phyloP scores from a whole-genome alignment of 2,888 invertebrate species.

The Criorhina ranunculi region DNA sequence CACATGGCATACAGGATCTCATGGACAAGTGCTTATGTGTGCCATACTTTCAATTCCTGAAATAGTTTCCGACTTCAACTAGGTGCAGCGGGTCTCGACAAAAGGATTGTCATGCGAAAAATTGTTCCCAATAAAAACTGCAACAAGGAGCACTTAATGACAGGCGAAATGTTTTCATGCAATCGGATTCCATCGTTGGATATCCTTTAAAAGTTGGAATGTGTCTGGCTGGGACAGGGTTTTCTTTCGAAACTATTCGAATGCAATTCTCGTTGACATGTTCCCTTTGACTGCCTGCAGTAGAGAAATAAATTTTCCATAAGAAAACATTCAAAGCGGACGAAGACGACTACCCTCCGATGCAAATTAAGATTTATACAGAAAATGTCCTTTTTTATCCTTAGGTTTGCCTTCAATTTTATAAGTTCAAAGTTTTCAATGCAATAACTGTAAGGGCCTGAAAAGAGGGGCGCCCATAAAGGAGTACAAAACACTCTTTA shows the following conservation, averaged over 20 bases:
- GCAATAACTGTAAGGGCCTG: slow-evolving; percentile 26
- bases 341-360: slow-evolving; percentile 37
- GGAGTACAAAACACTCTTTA: slow-evolving; percentile 8
- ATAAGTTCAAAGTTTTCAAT: slow-evolving; percentile 59
- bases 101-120: slow-evolving; percentile 36
- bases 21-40: slow-evolving; percentile 46
- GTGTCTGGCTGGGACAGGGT: slow-evolving; percentile 42
- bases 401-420: slow-evolving; percentile 33
- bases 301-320: slow-evolving; percentile 69
- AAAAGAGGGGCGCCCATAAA: slow-evolving; percentile 26
- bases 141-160: slow-evolving; percentile 67
- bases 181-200: slow-evolving; percentile 63
- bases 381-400: slow-evolving; percentile 15
- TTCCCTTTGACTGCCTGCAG: slow-evolving; percentile 3
- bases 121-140: slow-evolving; percentile 56
- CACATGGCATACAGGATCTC: too few relatives aligned
- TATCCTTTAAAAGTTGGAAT: slow-evolving; percentile 28
- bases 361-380: slow-evolving; percentile 74
- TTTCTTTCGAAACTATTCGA: slow-evolving; percentile 45
- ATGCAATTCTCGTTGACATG: slow-evolving; percentile 61
- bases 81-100: slow-evolving; percentile 39
- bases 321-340: slow-evolving; percentile 58
- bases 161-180: slow-evolving; percentile 71
- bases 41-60: slow-evolving; percentile 53
- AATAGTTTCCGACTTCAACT: slow-evolving; percentile 58